Conservation (phyloP, 2,797 vertebrate genomes). For the Lepus townsendii region DNA sequence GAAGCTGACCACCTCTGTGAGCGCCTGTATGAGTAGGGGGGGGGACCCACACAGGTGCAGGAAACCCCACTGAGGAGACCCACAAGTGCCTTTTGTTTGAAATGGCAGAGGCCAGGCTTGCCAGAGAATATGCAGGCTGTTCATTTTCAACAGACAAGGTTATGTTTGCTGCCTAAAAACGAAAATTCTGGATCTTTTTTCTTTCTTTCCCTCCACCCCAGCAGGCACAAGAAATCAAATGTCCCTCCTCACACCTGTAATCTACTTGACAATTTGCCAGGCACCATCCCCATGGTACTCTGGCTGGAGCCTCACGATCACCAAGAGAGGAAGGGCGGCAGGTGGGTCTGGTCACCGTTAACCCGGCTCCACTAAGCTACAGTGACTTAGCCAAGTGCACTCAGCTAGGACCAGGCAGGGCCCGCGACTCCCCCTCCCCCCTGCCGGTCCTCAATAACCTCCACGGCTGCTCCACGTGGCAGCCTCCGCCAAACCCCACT, state of each 20-base stretch:
- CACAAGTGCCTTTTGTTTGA: slow-evolving; percentile 70
- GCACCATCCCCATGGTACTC: neutral
- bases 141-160: slow-evolving; percentile 70
- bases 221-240: slow-evolving; percentile 27
- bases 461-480: neutral
- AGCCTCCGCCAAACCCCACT: neutral
- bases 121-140: neutral
- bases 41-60: slow-evolving; percentile 1
- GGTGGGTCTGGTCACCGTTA: neutral
- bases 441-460: neutral
- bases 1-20: slow-evolving; percentile 1
- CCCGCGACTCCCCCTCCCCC: neutral
- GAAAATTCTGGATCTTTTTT: slow-evolving; percentile 41
- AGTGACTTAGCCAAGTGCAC: neutral
- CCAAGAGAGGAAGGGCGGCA: neutral
- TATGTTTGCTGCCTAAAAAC: slow-evolving; percentile 67
- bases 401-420: neutral
- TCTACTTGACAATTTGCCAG: slow-evolving; percentile 40
- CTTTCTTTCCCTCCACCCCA: neutral
- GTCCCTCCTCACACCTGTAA: slow-evolving; percentile 38
- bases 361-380: neutral
- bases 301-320: neutral
- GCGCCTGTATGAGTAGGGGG: neutral
- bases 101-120: slow-evolving; percentile 32
- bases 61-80: slow-evolving; percentile 60